Evolutionary conservation across 1,140 invertebrate species (phyloP).

Genomic region (Ridgeia piscesae): DNA sequence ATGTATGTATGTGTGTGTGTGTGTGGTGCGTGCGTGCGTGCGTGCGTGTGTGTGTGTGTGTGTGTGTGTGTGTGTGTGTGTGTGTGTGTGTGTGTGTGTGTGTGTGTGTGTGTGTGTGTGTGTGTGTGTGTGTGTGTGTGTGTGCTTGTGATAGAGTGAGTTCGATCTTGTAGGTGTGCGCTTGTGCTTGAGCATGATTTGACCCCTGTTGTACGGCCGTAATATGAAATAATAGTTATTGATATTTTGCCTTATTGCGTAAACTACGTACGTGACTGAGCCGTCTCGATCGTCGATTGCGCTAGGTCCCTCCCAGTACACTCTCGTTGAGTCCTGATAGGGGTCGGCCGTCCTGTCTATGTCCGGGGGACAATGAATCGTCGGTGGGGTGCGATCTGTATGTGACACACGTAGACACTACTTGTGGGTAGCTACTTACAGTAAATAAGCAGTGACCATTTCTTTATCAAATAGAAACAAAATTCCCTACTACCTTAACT

Average conservation of each 20-base stretch:
- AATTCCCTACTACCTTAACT: no score
- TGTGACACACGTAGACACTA: not conserved
- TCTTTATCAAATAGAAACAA: not conserved
- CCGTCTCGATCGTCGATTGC: not conserved
- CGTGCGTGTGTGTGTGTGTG: no score
- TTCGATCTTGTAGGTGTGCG: no score
- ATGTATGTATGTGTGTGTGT: not conserved
- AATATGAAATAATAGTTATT: not conserved
- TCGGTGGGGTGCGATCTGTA: not conserved
- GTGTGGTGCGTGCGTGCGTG: not conserved
- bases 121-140: no score
- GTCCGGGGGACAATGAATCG: not conserved
- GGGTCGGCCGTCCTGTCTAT: not conserved
- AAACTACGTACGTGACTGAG: not conserved
- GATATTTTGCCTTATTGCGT: not conserved
- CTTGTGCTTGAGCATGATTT: no score
- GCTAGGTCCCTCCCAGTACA: not conserved
- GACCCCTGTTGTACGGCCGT: not conserved
- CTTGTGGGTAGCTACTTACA: not conserved
- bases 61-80: no score
- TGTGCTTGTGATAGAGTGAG: no score
- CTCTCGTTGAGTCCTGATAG: not conserved
- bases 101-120: no score
- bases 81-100: no score
- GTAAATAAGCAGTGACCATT: not conserved